Evolutionary conservation across 2,113 vertebrate species (phyloP), one percentile per base, ranked within the genome.

Genomic region (Callipepla californica): DNA sequence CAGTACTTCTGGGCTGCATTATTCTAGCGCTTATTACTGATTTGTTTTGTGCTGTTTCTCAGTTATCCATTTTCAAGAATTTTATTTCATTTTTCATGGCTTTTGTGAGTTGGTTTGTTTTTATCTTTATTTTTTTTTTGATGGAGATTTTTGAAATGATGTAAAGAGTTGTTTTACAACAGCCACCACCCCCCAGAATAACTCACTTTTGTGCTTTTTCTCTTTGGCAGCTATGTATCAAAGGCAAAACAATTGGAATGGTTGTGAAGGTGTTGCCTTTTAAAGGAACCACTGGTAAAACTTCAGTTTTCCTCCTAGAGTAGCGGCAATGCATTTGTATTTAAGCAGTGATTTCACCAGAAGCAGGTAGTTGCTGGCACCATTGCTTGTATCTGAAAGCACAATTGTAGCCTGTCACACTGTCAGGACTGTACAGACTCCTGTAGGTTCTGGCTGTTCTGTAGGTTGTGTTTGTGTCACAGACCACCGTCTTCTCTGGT

Each of bases 161-260:
- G n/a, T 96, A 91, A 95, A 76, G 75, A 80, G 81, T 94, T 96
- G 95, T 80, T 97, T 96, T 92, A 95, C 89, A 85, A 66, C 85
- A 5, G 75, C 70, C 63, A 40, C 67, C 58, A 30, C 38, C 78
- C 74, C 63, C 66, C 30, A 75, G 78, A 92, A 85, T 83, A 94
- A 75, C 93, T 97, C 79, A 48, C 85, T 90, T 95, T 26, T 84
- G 89, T 97, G 96, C 96, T 97, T 98, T 97, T 96, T 97, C 92
- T 98, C 94, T 96, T 96, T 92, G 98, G 98, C 98, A 98, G 98
- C 98, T 98, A 97, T 95, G 30, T 94, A 96, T 95, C 85, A 97
- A 94, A 97, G 96, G 95, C 95, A 96, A 96, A 97, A 94, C 75
- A 95, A 85, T 96, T 96, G 92, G 86, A 93, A 97, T 92, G 88